Evolutionary conservation across 2,113 vertebrate genomes (phyloP), one percentile per base, ranked within the genome.

Genomic region (Perca flavescens): DNA sequence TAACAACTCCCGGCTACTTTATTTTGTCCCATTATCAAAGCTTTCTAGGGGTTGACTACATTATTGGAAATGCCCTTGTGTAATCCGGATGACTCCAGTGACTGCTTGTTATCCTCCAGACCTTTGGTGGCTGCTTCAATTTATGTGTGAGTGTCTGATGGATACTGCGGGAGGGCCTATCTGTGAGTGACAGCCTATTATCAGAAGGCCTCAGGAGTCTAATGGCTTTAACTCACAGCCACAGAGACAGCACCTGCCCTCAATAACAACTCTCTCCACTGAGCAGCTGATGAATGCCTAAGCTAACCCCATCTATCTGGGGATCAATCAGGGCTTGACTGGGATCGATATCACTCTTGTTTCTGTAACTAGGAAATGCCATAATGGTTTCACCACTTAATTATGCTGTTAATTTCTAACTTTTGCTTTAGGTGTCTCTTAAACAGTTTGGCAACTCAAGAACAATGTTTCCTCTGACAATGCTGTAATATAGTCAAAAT

Each of bases 371-470:
- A 94, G 93, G 91, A 95, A 91, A 94, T 76, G 86, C 90, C 89
- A 91, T 93, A 92, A 94, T 93, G 91, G 93, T 92, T 94, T 91
- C 83, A 92, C 81, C 92, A 93, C 93, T 95, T 95, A 95, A 95
- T 95, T 95, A 95, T 71, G 84, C 86, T 90, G 93, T 94, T 94
- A 92, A 95, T 94, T 95, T 95, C 90, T 87, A 84, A 91, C 91
- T 95, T 93, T 92, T 85, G 91, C 88, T 95, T 92, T 84, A 80
- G 83, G 66, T 80, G 88, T 88, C 75, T 77, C 40, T 87, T 82
- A 77, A 91, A 92, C 91, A 86, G 86, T 89, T 92, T 85, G 76
- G 76, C 57, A 89, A 88, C 71, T 79, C 56, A 66, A 74, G 58
- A 40, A 64, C 52, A 73, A 34, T 19, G 63, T 77, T 77, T 65